Evolutionary conservation across 2,113 vertebrate genomes (phyloP).

Genomic region (Microcebus lehilahytsara): DNA sequence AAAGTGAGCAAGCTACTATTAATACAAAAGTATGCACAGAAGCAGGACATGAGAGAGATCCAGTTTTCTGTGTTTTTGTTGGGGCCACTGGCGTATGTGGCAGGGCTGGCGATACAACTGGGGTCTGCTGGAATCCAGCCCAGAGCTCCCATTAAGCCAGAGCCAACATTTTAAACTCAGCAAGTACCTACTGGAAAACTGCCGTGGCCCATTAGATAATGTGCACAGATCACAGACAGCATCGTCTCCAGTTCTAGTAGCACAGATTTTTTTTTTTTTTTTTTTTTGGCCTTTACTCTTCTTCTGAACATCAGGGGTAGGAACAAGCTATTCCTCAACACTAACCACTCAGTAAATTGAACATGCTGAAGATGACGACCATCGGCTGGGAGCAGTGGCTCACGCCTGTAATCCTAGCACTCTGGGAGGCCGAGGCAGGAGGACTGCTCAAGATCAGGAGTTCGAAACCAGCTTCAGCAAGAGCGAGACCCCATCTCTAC

Average conservation of each 20-base stretch:
- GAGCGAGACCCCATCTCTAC: too few species aligned
- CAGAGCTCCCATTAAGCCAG: background rate
- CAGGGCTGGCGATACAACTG: background rate
- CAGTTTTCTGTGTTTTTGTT: background rate
- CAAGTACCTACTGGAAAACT: background rate
- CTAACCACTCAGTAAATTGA: background rate
- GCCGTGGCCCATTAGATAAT: fast-evolving
- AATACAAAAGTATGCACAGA: background rate
- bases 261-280: background rate
- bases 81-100: background rate
- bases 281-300: background rate
- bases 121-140: background rate
- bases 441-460: too few species aligned
- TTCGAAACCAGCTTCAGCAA: too few species aligned
- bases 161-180: background rate
- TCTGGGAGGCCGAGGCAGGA: too few species aligned
- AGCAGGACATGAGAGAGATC: background rate
- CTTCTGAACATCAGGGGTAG: background rate
- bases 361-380: background rate
- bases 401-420: too few species aligned
- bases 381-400: too few species aligned
- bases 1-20: background rate
- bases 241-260: fast-evolving
- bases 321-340: background rate
- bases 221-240: fast-evolving